phyloP scores from a whole-genome alignment of 1,140 invertebrate genomes.

The Cotesia vestalis region DNA sequence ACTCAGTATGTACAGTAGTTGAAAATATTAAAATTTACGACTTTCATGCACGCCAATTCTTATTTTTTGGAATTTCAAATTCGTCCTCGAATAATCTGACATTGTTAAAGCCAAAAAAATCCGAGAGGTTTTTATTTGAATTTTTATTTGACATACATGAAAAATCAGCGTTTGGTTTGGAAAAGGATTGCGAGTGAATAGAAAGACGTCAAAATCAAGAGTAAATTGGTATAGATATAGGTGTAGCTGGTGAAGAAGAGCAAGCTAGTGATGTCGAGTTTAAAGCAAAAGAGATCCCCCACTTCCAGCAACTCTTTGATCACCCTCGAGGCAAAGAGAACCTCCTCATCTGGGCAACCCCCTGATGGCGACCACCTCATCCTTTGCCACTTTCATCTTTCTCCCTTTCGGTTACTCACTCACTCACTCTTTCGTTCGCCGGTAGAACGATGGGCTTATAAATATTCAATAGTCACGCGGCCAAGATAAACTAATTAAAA shows the following conservation, averaged over 20 bases:
- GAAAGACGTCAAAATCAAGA: too few species aligned
- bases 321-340: conserved; percentile 16
- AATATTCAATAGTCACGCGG: conserved; percentile 69
- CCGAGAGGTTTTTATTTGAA: too few species aligned
- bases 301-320: conserved; percentile 34
- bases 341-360: conserved; percentile 23
- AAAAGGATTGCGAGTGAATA: too few species aligned
- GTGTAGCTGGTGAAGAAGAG: too few species aligned
- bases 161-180: too few species aligned
- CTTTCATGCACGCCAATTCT: conserved; percentile 21
- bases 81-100: not conserved
- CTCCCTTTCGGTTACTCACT: conserved; percentile 18
- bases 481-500: conserved; percentile 69
- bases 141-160: too few species aligned
- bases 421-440: conserved; percentile 37
- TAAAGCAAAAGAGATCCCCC: conserved; percentile 4
- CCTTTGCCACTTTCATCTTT: conserved; percentile 54
- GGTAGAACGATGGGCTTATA: conserved; percentile 58
- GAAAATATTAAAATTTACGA: conserved; percentile 37
- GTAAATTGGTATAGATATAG: too few species aligned
- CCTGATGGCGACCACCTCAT: conserved; percentile 42
- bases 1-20: not conserved
- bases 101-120: too few species aligned
- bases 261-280: too few species aligned
- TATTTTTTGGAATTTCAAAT: conserved; percentile 25